These are phyloP conservation scores for Malurus melanocephalus DNA, from an alignment of 2,113 vertebrate genomes.

Conservation along the genomic window DNA sequence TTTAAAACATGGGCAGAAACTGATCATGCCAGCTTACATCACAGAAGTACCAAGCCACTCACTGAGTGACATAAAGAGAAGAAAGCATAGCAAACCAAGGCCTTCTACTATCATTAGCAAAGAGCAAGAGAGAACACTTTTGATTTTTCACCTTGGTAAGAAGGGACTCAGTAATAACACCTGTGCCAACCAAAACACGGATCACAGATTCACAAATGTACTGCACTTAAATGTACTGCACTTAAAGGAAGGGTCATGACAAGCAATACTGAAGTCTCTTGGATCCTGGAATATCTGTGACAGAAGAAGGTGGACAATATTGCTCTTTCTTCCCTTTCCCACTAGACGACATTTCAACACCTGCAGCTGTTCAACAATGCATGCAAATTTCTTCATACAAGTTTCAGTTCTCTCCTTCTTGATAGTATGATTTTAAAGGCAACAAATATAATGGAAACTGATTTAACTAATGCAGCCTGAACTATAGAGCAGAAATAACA, in stretches of 20 bases:
- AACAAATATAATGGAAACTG: neutral
- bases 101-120: neutral
- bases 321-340: neutral
- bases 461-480: neutral
- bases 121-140: neutral
- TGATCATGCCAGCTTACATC: neutral
- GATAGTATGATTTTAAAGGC: neutral
- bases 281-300: neutral
- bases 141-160: neutral
- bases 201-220: neutral
- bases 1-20: neutral
- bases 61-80: neutral
- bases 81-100: neutral
- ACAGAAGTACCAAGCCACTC: neutral
- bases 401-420: neutral
- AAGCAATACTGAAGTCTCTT: neutral
- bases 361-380: neutral
- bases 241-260: neutral
- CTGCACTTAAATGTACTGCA: fast-evolving
- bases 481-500: neutral
- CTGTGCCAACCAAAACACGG: neutral
- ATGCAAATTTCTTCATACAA: neutral
- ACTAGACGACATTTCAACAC: neutral
- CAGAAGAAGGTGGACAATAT: neutral
- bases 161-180: neutral